These are phyloP conservation scores for Pogoniulus pusillus DNA, from an alignment of 2,797 vertebrate species.

Conservation along the genomic window DNA sequence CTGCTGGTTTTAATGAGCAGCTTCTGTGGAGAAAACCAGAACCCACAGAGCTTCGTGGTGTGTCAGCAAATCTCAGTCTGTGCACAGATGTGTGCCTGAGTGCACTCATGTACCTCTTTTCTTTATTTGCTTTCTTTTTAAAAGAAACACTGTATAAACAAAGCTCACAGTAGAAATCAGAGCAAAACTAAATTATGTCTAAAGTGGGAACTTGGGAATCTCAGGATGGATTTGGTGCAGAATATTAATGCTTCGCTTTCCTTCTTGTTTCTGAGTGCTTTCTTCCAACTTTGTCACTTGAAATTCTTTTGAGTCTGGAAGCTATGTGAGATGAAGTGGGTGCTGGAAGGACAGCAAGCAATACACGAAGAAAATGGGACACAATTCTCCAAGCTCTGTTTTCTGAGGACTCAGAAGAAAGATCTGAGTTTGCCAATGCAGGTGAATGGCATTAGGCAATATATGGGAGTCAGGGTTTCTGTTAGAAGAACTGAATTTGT, in stretches of 20 bases:
- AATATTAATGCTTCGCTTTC: not conserved
- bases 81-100: not conserved
- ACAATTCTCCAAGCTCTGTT: not conserved
- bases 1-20: conserved; percentile 47
- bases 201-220: not conserved
- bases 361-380: not conserved
- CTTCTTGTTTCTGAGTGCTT: not conserved
- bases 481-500: not conserved
- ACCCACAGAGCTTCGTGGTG: not conserved
- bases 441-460: not conserved
- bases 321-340: not conserved
- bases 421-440: not conserved
- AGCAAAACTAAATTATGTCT: not conserved
- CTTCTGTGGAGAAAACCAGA: conserved; percentile 31
- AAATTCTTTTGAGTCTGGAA: not conserved
- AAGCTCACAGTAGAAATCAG: not conserved
- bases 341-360: not conserved
- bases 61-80: conserved; percentile 38
- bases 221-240: not conserved
- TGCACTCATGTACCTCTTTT: not conserved
- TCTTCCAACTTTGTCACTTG: not conserved
- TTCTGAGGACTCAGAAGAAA: not conserved
- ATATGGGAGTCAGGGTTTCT: not conserved
- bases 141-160: not conserved
- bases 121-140: not conserved